Base-by-base conservation (phyloP, 2,113 vertebrate genomes). In the Rynchops niger region DNA sequence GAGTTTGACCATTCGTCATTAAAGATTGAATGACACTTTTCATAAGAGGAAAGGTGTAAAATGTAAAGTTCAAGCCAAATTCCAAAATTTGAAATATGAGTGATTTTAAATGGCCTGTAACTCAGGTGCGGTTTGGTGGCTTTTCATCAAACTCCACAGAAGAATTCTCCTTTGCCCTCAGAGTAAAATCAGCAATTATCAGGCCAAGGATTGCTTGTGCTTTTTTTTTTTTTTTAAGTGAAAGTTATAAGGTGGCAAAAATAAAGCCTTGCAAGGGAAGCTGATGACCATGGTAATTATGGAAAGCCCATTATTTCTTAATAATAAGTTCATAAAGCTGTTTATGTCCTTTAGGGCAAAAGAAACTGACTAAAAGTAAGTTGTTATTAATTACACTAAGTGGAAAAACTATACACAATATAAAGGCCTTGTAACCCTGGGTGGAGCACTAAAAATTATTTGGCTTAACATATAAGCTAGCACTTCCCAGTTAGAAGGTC, bases 1-100 rank as follows among this genome's bases (percentile, higher is more conserved):
- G 53, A 93, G 52, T 70, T 43, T 97, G 66, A 66, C 38, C 16
- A 1, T 82, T 91, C 62, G 90, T 86, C 80, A 93, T 90, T 58
- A 85, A 94, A 4, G 15, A 73, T 0, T 94, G 62, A 95, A 89
- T 61, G 92, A 92, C 80, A 95, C 29, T 85, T 93, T 95, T 89
- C 86, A 94, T 91, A 95, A 82, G 56, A 91, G 81, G 53, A 86
- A 91, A 96, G 58, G 83, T 69, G 86, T 90, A 73, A 94, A 91
- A 80, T 1, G 5, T 76, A 70, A 79, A 70, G 70, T 76, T 79
- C 73, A 79, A 94, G 78, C 86, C 84, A 95, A 96, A 93, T 90
- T 95, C 78, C 61, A 91, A 87, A 89, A 89, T 86, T 58, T 97
- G 77, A 94, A 94, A 91, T 90, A 87, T 70, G 26, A 26, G 32